A percentile compares a stretch with the other conserved stretches of the same genome.
Evolutionary conservation across 2,113 vertebrate species (phyloP).

Genomic region (Herpailurus yagouaroundi): DNA sequence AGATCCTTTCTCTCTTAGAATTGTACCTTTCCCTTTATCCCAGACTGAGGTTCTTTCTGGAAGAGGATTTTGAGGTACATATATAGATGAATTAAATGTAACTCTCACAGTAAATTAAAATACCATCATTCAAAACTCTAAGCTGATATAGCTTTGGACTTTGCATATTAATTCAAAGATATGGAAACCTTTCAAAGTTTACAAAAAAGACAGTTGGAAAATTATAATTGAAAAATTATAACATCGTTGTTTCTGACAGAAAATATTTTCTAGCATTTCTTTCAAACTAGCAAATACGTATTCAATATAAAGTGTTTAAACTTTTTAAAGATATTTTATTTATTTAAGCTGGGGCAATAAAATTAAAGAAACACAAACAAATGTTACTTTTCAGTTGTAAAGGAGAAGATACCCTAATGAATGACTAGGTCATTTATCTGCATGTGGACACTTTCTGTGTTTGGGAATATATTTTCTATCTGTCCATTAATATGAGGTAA

Average conservation of each 20-base stretch:
- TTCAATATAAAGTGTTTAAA: conserved; percentile 4
- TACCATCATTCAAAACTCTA: conserved; percentile 16
- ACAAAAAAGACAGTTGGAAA: conserved; percentile 50
- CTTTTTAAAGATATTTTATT: not conserved
- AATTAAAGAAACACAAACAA: conserved; percentile 37
- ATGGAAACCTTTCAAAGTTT: conserved; percentile 40
- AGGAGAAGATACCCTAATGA: conserved; percentile 75
- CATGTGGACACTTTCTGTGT: conserved; percentile 70
- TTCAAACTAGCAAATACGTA: conserved; percentile 54
- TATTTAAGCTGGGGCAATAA: conserved; percentile 38
- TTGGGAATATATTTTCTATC: conserved; percentile 67
- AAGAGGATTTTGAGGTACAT: conserved; percentile 37
- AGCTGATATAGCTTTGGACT: conserved; percentile 17
- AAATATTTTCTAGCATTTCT: conserved; percentile 51
- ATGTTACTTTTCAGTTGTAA: conserved; percentile 61
- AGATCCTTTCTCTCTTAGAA: conserved; percentile 44
- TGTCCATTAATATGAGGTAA: conserved; percentile 63
- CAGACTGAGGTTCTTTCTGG: conserved; percentile 3
- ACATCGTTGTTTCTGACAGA: conserved; percentile 1
- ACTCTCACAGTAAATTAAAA: conserved; percentile 53
- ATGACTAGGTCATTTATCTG: conserved; percentile 76
- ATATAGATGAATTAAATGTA: conserved; percentile 43
- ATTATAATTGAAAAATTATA: conserved; percentile 30
- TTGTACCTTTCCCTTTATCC: not conserved
- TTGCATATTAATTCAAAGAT: conserved; percentile 47